Conservation (phyloP, 2,888 invertebrate genomes). For the Lycia hirtaria region DNA sequence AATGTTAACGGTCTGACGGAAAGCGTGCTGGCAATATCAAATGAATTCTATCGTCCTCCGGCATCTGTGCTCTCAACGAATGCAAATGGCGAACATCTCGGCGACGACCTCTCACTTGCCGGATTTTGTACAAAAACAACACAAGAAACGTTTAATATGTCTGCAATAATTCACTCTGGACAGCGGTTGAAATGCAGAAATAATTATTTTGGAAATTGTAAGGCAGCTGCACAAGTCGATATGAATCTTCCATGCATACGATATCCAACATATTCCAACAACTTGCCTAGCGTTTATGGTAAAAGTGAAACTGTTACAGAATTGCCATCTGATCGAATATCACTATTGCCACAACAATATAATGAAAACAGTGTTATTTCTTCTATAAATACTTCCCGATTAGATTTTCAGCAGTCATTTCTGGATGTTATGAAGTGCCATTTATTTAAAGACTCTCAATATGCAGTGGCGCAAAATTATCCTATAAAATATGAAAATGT, state of each 20-base stretch:
- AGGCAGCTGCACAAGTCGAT: neutral
- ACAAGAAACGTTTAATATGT: slow-evolving; percentile 47
- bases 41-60: slow-evolving; percentile 71
- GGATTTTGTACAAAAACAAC: slow-evolving; percentile 52
- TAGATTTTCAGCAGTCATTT: slow-evolving; percentile 15
- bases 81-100: slow-evolving; percentile 72
- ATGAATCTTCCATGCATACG: slow-evolving; percentile 4
- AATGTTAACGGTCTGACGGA: slow-evolving; percentile 74
- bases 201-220: slow-evolving; percentile 37
- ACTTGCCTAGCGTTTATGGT: slow-evolving; percentile 19
- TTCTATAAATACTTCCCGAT: slow-evolving; percentile 1
- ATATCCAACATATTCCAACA: neutral
- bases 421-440: slow-evolving; percentile 12
- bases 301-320: slow-evolving; percentile 14
- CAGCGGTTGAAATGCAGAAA: slow-evolving; percentile 42
- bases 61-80: slow-evolving; percentile 74
- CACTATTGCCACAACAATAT: slow-evolving; percentile 5
- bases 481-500: slow-evolving; percentile 13
- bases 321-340: slow-evolving; percentile 7
- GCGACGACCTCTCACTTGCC: slow-evolving; percentile 53
- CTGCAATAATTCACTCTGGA: slow-evolving; percentile 45
- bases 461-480: neutral
- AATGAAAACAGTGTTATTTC: slow-evolving; percentile 1
- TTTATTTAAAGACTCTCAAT: slow-evolving; percentile 1
- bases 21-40: slow-evolving; percentile 78